Evolutionary conservation across 2,888 invertebrate genomes (phyloP).

Genomic region (Drosophila kanekoi): DNA sequence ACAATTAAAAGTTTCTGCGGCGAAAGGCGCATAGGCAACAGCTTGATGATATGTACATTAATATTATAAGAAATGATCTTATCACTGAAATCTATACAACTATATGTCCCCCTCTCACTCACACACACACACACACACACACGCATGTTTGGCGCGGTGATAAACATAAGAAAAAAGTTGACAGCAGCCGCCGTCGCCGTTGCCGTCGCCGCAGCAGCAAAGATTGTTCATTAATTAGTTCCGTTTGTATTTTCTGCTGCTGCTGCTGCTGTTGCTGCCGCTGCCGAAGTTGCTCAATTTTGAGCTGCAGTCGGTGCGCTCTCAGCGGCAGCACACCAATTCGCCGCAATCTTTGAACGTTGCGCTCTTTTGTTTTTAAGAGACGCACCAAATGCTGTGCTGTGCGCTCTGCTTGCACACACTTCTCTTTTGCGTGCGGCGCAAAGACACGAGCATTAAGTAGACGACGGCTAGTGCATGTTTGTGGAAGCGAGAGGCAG

Average conservation of each 20-base stretch:
- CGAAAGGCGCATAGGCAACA: background rate
- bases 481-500: conserved; percentile 14
- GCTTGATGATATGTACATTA: conserved; percentile 2
- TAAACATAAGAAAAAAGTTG: conserved; percentile 35
- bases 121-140: conserved; percentile 7
- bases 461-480: background rate
- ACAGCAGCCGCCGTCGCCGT: conserved; percentile 22
- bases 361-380: conserved; percentile 61
- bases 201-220: conserved; percentile 33
- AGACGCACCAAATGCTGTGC: conserved; percentile 25
- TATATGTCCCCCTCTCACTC: background rate
- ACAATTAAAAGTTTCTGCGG: background rate
- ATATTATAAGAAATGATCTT: background rate
- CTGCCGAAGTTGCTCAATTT: conserved; percentile 32
- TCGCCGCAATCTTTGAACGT: conserved; percentile 65
- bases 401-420: conserved; percentile 45
- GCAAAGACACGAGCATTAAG: conserved; percentile 23
- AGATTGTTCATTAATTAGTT: conserved; percentile 80
- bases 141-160: background rate
- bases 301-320: conserved; percentile 31
- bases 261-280: conserved; percentile 18
- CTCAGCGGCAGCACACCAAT: conserved; percentile 43
- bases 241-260: conserved; percentile 59
- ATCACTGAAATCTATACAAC: background rate
- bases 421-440: conserved; percentile 33